phyloP scores from a whole-genome alignment of 2,113 vertebrate genomes.

The Synodontis membranacea region DNA sequence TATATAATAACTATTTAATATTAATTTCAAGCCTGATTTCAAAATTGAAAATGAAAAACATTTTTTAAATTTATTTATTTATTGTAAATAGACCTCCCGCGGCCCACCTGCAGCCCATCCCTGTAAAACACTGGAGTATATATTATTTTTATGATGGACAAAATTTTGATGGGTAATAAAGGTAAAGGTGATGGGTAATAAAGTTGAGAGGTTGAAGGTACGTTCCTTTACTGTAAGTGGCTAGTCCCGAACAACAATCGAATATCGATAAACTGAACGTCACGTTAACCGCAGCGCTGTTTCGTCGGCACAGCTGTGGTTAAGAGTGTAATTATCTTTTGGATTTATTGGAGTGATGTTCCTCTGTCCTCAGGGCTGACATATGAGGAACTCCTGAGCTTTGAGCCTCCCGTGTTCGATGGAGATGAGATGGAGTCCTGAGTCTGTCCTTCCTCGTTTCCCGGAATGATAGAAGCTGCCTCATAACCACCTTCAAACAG shows the following conservation, averaged over 20 bases:
- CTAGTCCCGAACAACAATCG: neutral
- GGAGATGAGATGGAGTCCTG: slow-evolving; percentile 96
- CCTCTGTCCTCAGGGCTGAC: slow-evolving; percentile 80
- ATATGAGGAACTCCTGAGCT: slow-evolving; percentile 91
- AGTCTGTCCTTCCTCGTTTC: slow-evolving; percentile 57
- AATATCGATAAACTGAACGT: neutral
- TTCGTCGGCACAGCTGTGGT: neutral
- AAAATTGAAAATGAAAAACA: no score
- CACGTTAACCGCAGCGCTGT: neutral
- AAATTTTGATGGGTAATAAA: no score
- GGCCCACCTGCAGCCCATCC: no score
- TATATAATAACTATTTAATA: no score
- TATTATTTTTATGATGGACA: no score
- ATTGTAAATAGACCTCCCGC: no score
- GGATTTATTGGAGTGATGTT: neutral
- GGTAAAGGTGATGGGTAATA: neutral
- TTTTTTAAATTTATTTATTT: no score
- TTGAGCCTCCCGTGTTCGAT: slow-evolving; percentile 86
- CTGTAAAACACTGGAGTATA: no score
- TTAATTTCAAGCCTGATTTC: no score
- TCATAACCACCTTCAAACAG: slow-evolving; percentile 74
- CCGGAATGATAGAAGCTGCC: slow-evolving; percentile 69
- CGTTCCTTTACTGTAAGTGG: neutral
- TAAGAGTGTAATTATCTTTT: neutral
- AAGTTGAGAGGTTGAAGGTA: neutral